Conservation (phyloP, 2,113 vertebrate species). For the Rhinolophus ferrumequinum region DNA sequence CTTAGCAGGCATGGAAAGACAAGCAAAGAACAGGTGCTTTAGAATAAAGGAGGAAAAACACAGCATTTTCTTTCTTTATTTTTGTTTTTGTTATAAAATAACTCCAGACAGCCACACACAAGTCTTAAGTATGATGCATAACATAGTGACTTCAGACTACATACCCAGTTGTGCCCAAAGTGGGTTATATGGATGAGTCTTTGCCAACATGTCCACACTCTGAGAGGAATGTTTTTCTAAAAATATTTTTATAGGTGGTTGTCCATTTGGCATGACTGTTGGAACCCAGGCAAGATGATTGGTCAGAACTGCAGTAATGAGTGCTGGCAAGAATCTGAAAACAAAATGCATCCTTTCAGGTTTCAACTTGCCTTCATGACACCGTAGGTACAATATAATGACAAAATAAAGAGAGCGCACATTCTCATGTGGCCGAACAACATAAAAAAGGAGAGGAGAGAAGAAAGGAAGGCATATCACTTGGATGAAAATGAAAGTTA, state of each 20-base stretch:
- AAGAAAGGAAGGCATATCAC: not conserved
- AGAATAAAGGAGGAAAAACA: not conserved
- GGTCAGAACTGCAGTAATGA: constrained; percentile 96
- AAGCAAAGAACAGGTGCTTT: not conserved
- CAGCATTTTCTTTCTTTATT: not conserved
- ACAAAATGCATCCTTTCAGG: constrained; percentile 43
- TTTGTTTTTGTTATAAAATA: constrained; percentile 49
- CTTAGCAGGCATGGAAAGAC: constrained; percentile 21
- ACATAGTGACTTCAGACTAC: constrained; percentile 62
- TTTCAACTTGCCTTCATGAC: not conserved
- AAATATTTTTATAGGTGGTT: constrained; percentile 98
- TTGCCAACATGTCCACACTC: constrained; percentile 98
- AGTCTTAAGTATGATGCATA: not conserved
- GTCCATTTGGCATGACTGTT: constrained; percentile 99
- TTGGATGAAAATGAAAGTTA: not conserved
- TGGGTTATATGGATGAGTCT: constrained; percentile 98
- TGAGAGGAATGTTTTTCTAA: constrained; percentile 99
- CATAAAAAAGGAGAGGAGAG: not conserved
- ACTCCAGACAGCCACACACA: not conserved
- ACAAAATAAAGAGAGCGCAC: not conserved
- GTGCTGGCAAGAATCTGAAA: constrained; percentile 96
- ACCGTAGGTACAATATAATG: constrained; percentile 13
- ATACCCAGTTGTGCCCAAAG: constrained; percentile 98
- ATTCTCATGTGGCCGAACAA: not conserved
- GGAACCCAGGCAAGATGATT: constrained; percentile 99